Evolutionary conservation across 2,888 invertebrate genomes (phyloP).

Genomic region (Morpho helenor): DNA sequence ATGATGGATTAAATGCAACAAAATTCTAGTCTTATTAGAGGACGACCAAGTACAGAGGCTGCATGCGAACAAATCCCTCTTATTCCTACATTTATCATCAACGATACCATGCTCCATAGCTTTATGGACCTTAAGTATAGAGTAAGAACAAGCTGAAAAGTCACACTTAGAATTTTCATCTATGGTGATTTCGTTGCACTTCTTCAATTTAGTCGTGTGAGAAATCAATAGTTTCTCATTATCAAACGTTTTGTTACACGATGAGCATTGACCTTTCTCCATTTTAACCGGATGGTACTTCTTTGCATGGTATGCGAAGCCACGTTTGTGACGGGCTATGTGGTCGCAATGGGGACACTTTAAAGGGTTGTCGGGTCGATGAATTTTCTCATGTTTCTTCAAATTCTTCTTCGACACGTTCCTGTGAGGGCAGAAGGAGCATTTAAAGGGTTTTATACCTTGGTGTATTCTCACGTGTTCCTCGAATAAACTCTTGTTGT

Average conservation of each 20-base stretch:
- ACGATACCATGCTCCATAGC: conserved; percentile 20
- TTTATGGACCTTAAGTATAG: conserved; percentile 28
- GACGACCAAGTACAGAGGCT: conserved; percentile 47
- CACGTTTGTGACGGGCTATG: conserved; percentile 42
- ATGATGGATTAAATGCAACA: conserved; percentile 64
- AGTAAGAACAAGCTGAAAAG: conserved; percentile 25
- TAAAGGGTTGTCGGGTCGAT: conserved; percentile 50
- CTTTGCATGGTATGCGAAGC: conserved; percentile 37
- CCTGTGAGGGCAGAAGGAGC: conserved; percentile 49
- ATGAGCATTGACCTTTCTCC: conserved; percentile 16
- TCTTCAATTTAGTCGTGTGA: conserved; percentile 21
- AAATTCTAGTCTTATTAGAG: conserved; percentile 36
- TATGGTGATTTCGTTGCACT: conserved; percentile 23
- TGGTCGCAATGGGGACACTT: conserved; percentile 46
- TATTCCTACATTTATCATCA: conserved; percentile 17
- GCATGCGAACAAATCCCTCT: conserved; percentile 40
- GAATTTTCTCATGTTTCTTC: conserved; percentile 56
- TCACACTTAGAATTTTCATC: conserved; percentile 25
- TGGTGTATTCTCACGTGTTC: conserved; percentile 59
- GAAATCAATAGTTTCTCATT: conserved; percentile 14
- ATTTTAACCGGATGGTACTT: conserved; percentile 19
- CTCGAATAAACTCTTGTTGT: conserved; percentile 54
- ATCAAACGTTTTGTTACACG: conserved; percentile 19
- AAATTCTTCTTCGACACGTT: conserved; percentile 62
- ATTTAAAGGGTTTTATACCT: conserved; percentile 64